A percentile compares a stretch with the other conserved stretches of the same genome.
Conservation (phyloP, 2,888 invertebrate genomes). For the Tachina fera region DNA sequence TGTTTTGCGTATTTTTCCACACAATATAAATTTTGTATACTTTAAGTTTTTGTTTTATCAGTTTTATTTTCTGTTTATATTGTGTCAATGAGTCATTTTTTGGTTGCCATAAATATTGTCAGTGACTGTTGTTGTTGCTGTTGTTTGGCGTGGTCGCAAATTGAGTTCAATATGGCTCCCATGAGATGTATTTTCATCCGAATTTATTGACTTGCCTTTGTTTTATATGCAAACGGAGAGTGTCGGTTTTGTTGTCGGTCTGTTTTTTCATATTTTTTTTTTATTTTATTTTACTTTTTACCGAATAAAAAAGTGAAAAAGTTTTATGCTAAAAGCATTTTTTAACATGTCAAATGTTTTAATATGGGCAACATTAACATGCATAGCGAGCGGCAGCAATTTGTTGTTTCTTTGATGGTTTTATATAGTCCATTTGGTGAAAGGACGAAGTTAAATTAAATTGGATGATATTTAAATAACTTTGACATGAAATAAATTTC, state of each 20-base stretch:
- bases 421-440: constrained; percentile 16
- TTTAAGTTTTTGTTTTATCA: constrained; percentile 11
- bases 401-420: constrained; percentile 58
- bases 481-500: background rate
- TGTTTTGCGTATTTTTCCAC: constrained; percentile 55
- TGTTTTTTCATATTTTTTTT: background rate
- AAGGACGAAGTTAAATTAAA: constrained; percentile 11
- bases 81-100: constrained; percentile 72
- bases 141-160: constrained; percentile 71
- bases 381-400: constrained; percentile 57
- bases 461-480: background rate
- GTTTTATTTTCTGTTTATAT: constrained; percentile 65
- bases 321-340: constrained; percentile 71
- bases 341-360: constrained; percentile 68
- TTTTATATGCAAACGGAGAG: constrained; percentile 70
- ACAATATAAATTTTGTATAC: constrained; percentile 55
- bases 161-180: constrained; percentile 72
- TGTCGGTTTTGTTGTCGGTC: constrained; percentile 50
- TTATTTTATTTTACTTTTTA: constrained; percentile 3
- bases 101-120: constrained; percentile 72
- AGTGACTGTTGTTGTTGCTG: constrained; percentile 56
- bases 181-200: constrained; percentile 70
- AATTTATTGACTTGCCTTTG: constrained; percentile 71
- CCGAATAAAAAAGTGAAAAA: constrained; percentile 52
- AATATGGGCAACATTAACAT: constrained; percentile 64